Percentiles rank a stretch among this genome's conserved stretches.
Evolutionary conservation across 2,113 vertebrate species (phyloP).

Genomic region (Megaceryle torquata): DNA sequence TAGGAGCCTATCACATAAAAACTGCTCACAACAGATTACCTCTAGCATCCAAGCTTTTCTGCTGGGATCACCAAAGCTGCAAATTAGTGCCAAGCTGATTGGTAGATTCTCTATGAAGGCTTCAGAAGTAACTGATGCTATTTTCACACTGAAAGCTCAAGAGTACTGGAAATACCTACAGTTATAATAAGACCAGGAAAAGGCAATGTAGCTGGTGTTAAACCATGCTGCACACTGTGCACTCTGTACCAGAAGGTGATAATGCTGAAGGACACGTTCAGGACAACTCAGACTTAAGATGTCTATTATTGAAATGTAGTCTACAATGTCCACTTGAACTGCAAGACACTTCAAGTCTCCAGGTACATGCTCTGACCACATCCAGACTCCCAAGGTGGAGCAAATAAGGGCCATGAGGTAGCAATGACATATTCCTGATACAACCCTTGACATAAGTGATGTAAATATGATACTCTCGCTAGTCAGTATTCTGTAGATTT

Average conservation of each 20-base stretch:
- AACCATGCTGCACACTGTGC: neutral
- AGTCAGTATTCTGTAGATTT: neutral
- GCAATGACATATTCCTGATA: neutral
- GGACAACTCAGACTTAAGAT: neutral
- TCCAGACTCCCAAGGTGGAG: neutral
- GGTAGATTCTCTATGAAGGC: neutral
- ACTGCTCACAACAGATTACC: neutral
- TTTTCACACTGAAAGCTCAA: neutral
- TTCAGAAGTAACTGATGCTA: neutral
- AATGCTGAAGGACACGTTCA: neutral
- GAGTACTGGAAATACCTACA: neutral
- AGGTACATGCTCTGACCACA: neutral
- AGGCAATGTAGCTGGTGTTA: neutral
- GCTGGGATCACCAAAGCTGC: neutral
- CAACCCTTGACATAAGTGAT: neutral
- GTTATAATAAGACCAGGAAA: neutral
- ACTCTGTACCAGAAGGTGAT: neutral
- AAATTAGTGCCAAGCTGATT: neutral
- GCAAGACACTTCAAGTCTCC: neutral
- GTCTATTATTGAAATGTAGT: neutral
- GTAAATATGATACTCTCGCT: too few relatives aligned
- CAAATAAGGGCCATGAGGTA: accelerated
- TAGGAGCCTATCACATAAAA: neutral
- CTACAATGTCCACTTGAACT: neutral
- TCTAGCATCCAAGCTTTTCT: neutral